A percentile compares a stretch with the other conserved stretches of the same genome.
Evolutionary conservation across 2,113 vertebrate species (phyloP).

Genomic region (Nesogale talazaci): DNA sequence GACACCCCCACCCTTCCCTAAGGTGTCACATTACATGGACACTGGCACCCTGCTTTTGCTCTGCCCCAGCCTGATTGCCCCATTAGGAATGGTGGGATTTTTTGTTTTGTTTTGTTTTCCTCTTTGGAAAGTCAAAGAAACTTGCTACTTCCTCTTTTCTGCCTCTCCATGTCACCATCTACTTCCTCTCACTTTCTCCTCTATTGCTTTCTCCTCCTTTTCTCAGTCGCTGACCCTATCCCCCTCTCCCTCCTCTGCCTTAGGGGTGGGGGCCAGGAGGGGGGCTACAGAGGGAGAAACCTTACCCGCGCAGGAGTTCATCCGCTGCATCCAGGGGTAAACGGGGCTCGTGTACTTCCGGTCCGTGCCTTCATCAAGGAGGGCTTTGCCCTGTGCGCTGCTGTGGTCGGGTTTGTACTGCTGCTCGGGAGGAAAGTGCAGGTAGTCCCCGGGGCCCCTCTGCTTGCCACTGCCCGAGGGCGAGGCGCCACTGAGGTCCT

Average conservation of each 20-base stretch:
- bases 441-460: slow-evolving; percentile 88
- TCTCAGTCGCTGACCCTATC: not conserved
- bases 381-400: slow-evolving; percentile 86
- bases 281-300: slow-evolving; percentile 63
- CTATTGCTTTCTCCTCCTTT: not conserved
- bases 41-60: slow-evolving; percentile 19
- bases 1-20: not conserved
- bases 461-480: slow-evolving; percentile 87
- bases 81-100: slow-evolving; percentile 13
- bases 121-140: not conserved
- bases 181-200: not conserved
- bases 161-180: not conserved
- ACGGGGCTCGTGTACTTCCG: slow-evolving; percentile 91
- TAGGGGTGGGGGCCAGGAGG: not conserved
- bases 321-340: slow-evolving; percentile 92
- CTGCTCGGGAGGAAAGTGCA: slow-evolving; percentile 88
- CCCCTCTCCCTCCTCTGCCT: not conserved
- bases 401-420: slow-evolving; percentile 87
- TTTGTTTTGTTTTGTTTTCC: too few species aligned
- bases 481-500: slow-evolving; percentile 88
- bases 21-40: slow-evolving; percentile 75
- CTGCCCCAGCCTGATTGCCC: slow-evolving; percentile 42
- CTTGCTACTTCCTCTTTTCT: slow-evolving; percentile 46
- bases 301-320: slow-evolving; percentile 91
- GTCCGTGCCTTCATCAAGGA: slow-evolving; percentile 88